phyloP scores from a whole-genome alignment of 2,797 vertebrate species.

The Ibycter americanus region DNA sequence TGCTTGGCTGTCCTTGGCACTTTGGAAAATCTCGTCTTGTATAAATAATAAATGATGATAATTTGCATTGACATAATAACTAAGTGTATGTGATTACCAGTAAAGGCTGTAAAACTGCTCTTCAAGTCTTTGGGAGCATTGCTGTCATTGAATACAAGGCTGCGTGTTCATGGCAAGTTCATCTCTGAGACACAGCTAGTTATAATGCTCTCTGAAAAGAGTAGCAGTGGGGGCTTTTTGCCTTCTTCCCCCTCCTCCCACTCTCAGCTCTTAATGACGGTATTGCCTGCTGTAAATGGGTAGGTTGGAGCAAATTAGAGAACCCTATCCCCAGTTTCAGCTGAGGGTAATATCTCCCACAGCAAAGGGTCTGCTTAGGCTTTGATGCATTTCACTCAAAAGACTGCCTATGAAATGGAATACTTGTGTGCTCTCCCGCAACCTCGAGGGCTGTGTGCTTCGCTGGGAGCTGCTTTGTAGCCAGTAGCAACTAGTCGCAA shows the following conservation, averaged over 20 bases:
- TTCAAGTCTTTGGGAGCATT: neutral
- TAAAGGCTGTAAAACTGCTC: neutral
- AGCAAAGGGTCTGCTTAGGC: slow-evolving; percentile 33
- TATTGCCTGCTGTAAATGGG: slow-evolving; percentile 13
- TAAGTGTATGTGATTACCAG: neutral
- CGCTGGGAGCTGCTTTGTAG: slow-evolving; percentile 36
- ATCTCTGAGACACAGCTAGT: neutral
- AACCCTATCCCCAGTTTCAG: neutral
- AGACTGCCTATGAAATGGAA: slow-evolving; percentile 36
- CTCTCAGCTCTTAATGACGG: neutral
- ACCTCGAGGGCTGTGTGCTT: slow-evolving; percentile 28
- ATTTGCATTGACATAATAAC: slow-evolving; percentile 33
- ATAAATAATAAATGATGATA: slow-evolving; percentile 39
- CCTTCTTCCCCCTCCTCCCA: neutral
- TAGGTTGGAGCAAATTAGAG: neutral
- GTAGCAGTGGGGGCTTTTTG: neutral
- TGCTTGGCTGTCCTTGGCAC: neutral
- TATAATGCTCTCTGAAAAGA: neutral
- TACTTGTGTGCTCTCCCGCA: neutral
- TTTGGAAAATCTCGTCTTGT: neutral
- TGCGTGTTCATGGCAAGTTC: neutral
- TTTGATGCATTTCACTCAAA: slow-evolving; percentile 37
- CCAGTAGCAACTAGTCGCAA: slow-evolving; percentile 29
- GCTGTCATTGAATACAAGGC: neutral
- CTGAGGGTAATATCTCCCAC: slow-evolving; percentile 20